Conservation (phyloP, 2,113 vertebrate species). For the Cynopterus brachyotis region DNA sequence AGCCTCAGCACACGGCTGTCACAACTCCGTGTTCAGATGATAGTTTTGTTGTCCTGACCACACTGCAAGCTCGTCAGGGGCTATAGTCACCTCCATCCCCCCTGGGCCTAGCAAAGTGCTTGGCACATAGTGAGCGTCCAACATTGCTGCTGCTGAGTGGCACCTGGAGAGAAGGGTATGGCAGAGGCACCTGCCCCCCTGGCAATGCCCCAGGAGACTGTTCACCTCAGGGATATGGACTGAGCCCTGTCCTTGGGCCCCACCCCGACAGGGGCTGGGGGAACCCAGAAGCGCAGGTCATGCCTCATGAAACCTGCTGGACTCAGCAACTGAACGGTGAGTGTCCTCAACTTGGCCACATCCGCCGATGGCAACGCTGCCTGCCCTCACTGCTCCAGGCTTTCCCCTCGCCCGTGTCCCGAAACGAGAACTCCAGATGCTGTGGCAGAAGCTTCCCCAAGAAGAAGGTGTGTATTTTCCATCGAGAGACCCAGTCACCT, state of each 20-base stretch:
- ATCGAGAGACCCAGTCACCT: not conserved
- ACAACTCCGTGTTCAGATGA: not conserved
- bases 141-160: not conserved
- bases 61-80: not conserved
- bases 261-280: not conserved
- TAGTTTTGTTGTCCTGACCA: not conserved
- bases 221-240: not conserved
- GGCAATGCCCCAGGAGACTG: not conserved
- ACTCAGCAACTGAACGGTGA: not conserved
- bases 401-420: fast-evolving
- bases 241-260: not conserved
- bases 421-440: not conserved
- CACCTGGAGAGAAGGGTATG: not conserved
- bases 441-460: not conserved
- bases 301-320: not conserved
- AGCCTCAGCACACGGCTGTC: not conserved
- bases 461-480: not conserved
- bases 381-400: not conserved
- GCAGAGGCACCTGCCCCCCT: not conserved
- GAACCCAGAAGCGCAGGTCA: not conserved
- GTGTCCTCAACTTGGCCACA: not conserved
- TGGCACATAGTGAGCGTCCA: not conserved
- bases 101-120: not conserved
- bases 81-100: not conserved
- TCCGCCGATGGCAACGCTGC: fast-evolving